Conservation (phyloP, 2,113 vertebrate species). For the Phalacrocorax aristotelis region DNA sequence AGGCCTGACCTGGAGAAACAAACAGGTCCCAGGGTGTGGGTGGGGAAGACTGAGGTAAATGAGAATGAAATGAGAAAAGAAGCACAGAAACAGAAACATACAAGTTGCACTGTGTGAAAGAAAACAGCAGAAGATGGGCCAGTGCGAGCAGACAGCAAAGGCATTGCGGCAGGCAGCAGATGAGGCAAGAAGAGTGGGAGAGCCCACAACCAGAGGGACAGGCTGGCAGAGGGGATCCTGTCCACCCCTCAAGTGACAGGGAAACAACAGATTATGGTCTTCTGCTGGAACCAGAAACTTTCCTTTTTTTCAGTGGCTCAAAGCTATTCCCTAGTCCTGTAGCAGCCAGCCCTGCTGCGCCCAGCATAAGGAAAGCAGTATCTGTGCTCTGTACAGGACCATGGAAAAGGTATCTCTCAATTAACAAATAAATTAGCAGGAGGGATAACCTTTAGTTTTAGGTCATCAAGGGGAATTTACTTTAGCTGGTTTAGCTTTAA, state of each 20-base stretch:
- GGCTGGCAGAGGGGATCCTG: not conserved
- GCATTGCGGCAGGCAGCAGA: not conserved
- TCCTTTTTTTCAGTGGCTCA: not conserved
- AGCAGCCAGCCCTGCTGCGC: not conserved
- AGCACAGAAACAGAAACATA: not conserved
- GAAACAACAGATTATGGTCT: not conserved
- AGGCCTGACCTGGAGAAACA: not conserved
- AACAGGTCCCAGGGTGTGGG: not conserved
- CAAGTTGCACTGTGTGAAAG: not conserved
- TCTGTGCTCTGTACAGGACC: not conserved
- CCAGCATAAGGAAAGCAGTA: not conserved
- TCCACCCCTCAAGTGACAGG: fast-evolving
- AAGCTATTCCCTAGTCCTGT: not conserved
- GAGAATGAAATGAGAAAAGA: not conserved
- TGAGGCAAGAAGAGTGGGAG: not conserved
- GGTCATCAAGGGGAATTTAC: not conserved
- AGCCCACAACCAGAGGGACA: fast-evolving
- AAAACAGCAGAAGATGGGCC: not conserved
- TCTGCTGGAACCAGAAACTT: not conserved
- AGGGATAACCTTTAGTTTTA: not conserved
- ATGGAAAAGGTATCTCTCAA: not conserved
- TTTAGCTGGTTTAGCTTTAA: not conserved
- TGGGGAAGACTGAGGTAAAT: not conserved
- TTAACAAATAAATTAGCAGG: not conserved
- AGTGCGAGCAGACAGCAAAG: not conserved